phyloP scores from a whole-genome alignment of 2,113 vertebrate genomes.

The Hippocampus comes region DNA sequence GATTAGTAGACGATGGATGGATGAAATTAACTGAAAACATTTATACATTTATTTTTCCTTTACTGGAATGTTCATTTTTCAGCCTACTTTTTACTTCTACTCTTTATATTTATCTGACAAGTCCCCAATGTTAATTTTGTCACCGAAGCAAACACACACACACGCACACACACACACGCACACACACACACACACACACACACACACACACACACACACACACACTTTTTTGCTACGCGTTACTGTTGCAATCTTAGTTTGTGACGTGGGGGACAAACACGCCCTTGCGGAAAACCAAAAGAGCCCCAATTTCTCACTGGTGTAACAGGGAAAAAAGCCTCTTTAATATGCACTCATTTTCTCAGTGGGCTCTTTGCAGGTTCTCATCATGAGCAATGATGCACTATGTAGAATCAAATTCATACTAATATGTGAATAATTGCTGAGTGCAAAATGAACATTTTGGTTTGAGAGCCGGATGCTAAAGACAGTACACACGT shows the following conservation, averaged over 20 bases:
- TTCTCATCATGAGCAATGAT: constrained; percentile 13
- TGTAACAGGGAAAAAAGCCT: constrained; percentile 34
- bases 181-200: constrained; percentile 11
- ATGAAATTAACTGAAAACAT: background rate
- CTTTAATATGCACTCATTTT: constrained; percentile 38
- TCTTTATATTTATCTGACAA: background rate
- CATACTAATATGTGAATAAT: constrained; percentile 13
- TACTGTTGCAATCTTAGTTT: constrained; percentile 14
- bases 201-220: too few relatives aligned
- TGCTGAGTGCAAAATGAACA: constrained; percentile 8
- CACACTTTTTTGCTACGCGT: too few relatives aligned
- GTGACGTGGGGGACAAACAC: constrained; percentile 2
- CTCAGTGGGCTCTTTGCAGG: constrained; percentile 10
- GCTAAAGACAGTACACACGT: background rate
- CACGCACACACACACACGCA: constrained; percentile 15
- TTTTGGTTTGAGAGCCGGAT: background rate
- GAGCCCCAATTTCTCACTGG: constrained; percentile 13
- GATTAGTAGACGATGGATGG: background rate
- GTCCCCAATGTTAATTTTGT: constrained; percentile 11
- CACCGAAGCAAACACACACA: constrained; percentile 2
- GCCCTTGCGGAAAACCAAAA: constrained; percentile 9
- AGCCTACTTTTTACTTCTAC: background rate
- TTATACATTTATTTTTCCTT: too few relatives aligned
- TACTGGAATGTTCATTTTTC: background rate
- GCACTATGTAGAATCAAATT: background rate